Evolutionary conservation across 2,113 vertebrate genomes (phyloP).

Genomic region (Eudyptes chrysolophus): DNA sequence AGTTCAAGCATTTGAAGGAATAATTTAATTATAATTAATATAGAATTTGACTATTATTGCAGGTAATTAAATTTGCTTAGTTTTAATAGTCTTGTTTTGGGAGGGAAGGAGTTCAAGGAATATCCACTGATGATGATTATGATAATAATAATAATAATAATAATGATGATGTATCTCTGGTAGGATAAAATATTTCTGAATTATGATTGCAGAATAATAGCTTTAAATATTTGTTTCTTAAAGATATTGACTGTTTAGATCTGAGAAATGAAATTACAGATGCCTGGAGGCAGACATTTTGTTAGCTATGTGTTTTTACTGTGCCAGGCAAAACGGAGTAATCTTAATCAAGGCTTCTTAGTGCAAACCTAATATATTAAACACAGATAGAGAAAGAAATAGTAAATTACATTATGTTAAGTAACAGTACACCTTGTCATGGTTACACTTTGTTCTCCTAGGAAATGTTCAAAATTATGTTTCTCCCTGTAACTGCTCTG

Average conservation of each 20-base stretch:
- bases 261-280: background rate
- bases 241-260: background rate
- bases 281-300: background rate
- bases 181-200: background rate
- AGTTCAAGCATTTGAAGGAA: background rate
- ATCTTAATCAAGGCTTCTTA: background rate
- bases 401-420: background rate
- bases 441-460: background rate
- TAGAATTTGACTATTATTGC: background rate
- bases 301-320: background rate
- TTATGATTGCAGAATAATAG: background rate
- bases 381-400: background rate
- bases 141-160: background rate
- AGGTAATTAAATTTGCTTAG: background rate
- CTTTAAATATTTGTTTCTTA: background rate
- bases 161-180: background rate
- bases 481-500: background rate
- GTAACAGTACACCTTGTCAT: background rate
- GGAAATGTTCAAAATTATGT: background rate
- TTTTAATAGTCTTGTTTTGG: background rate
- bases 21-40: constrained; percentile 5
- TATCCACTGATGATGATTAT: background rate
- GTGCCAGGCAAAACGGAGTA: background rate
- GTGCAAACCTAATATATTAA: background rate
- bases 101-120: background rate